A percentile compares a stretch with the other conserved stretches of the same genome.
Conservation (phyloP, 2,113 vertebrate species). For the Sphaerodactylus townsendi region DNA sequence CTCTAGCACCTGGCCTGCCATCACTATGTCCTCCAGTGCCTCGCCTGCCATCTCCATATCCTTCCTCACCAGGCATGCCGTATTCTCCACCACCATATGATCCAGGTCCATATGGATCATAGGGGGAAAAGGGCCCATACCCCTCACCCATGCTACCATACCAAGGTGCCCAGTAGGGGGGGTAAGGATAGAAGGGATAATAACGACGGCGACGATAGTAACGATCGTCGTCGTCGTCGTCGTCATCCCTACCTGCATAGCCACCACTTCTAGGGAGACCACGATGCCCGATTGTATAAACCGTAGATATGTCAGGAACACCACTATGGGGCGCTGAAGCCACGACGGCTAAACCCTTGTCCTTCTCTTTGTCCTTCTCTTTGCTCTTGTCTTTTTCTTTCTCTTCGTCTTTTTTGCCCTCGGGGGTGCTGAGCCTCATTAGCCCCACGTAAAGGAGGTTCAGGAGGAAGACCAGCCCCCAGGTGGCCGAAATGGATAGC, state of each 20-base stretch:
- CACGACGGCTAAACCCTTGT: neutral
- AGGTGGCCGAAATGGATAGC: neutral
- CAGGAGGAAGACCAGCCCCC: neutral
- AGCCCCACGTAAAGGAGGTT: constrained; percentile 1
- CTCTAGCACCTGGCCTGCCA: too few species aligned
- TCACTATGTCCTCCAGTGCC: too few species aligned
- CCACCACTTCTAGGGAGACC: neutral
- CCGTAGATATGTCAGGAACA: neutral
- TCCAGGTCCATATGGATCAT: neutral
- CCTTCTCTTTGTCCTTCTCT: neutral
- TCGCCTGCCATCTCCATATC: too few species aligned
- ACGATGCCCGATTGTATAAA: neutral
- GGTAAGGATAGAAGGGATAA: neutral
- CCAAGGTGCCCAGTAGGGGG: neutral
- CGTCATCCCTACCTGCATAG: too few species aligned
- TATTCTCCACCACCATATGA: neutral
- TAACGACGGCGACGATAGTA: fast-evolving
- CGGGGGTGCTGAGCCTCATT: constrained; percentile 5
- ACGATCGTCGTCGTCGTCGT: fast-evolving
- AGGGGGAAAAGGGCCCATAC: neutral
- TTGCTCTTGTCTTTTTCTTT: neutral
- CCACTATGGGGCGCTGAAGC: neutral
- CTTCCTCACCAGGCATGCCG: too few species aligned
- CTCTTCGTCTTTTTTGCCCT: neutral
- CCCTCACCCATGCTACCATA: neutral